phyloP scores from a whole-genome alignment of 2,888 invertebrate species.

The Actias luna region DNA sequence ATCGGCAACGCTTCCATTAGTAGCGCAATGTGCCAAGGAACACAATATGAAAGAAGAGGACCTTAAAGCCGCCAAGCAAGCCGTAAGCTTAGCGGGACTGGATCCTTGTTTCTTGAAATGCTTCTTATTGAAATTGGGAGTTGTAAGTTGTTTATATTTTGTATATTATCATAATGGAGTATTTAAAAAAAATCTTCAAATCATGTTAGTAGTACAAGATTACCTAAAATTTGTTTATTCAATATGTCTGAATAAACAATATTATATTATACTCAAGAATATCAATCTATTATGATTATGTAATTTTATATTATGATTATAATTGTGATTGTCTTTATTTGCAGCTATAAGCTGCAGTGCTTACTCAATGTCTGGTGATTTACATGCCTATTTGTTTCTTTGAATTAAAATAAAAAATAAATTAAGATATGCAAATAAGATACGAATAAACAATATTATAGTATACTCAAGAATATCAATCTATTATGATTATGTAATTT shows the following conservation, averaged over 20 bases:
- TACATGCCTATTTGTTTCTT: not conserved
- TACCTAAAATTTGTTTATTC: no score
- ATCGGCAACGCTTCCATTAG: slow-evolving; percentile 23
- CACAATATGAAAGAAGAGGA: slow-evolving; percentile 27
- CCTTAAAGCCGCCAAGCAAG: slow-evolving; percentile 28
- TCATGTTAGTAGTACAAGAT: no score
- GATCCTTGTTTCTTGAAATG: slow-evolving; percentile 34
- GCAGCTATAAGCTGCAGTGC: not conserved
- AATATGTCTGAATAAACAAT: no score
- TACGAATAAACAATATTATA: no score
- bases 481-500: no score
- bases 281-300: not conserved
- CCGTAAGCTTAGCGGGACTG: slow-evolving; percentile 21
- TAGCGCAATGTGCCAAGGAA: slow-evolving; percentile 31
- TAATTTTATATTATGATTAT: no score
- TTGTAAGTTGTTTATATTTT: slow-evolving; percentile 18
- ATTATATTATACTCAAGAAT: no score
- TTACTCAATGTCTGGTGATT: not conserved
- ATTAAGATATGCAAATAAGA: not conserved
- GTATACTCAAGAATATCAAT: no score
- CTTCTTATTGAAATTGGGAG: slow-evolving; percentile 25
- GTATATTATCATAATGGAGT: no score
- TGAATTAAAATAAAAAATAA: not conserved
- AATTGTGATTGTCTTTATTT: no score
- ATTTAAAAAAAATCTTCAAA: no score